These are phyloP conservation scores for Cosmopolites sordidus DNA, from an alignment of 2,888 invertebrate species.

Conservation along the genomic window DNA sequence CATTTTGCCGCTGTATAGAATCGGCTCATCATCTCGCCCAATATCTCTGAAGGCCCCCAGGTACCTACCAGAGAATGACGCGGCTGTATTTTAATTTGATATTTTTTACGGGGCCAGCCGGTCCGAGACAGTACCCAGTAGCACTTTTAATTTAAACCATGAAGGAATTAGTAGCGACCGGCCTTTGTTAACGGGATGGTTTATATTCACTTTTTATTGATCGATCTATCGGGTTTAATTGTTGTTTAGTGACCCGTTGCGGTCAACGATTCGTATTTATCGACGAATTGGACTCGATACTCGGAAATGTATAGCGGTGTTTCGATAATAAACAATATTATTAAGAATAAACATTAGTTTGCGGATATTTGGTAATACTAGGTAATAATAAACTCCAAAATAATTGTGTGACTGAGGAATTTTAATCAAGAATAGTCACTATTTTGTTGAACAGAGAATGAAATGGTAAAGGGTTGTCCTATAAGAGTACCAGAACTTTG, in stretches of 20 bases:
- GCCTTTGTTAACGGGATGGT: slow-evolving; percentile 24
- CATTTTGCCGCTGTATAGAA: slow-evolving; percentile 7
- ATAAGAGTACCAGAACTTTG: too few relatives aligned
- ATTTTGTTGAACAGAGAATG: too few relatives aligned
- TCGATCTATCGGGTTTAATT: slow-evolving; percentile 21
- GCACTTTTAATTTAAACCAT: slow-evolving; percentile 29
- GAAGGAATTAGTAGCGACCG: slow-evolving; percentile 25
- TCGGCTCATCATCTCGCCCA: not conserved
- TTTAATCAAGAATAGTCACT: too few relatives aligned
- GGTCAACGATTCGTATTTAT: not conserved
- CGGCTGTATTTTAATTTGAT: slow-evolving; percentile 28
- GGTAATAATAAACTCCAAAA: too few relatives aligned
- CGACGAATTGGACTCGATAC: too few relatives aligned
- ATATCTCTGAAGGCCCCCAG: slow-evolving; percentile 6
- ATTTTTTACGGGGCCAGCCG: slow-evolving; percentile 23
- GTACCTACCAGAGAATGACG: slow-evolving; percentile 14
- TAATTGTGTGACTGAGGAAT: too few relatives aligned
- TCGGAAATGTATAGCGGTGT: too few relatives aligned
- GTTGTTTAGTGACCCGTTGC: slow-evolving; percentile 21
- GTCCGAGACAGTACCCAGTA: slow-evolving; percentile 24
- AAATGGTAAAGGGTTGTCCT: too few relatives aligned
- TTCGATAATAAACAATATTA: too few relatives aligned
- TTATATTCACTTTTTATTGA: slow-evolving; percentile 22
- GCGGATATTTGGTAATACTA: too few relatives aligned
- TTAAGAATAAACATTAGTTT: too few relatives aligned